Evolutionary conservation across 2,888 invertebrate species (phyloP).

Genomic region (Byasa hedistus): DNA sequence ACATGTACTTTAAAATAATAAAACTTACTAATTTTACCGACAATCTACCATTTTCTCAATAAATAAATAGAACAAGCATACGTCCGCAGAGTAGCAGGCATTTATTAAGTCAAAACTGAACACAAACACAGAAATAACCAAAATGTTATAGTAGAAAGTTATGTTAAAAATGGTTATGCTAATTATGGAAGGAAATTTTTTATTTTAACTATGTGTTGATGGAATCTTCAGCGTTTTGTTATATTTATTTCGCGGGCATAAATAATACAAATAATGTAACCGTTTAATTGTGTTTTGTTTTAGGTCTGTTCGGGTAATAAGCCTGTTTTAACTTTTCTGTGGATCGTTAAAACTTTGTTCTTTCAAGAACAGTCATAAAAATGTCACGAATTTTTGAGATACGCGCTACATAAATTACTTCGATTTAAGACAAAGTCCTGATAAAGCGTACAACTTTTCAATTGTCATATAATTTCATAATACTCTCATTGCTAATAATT

Average conservation of each 20-base stretch:
- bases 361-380: conserved; percentile 36
- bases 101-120: too few relatives aligned
- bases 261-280: background rate
- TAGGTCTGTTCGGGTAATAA: conserved; percentile 36
- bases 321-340: conserved; percentile 34
- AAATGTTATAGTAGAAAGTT: too few relatives aligned
- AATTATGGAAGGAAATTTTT: too few relatives aligned
- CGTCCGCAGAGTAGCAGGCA: too few relatives aligned
- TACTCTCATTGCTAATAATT: background rate
- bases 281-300: conserved; percentile 20
- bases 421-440: conserved; percentile 20
- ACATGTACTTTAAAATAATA: too few relatives aligned
- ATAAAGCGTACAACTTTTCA: conserved; percentile 1
- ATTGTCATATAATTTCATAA: background rate
- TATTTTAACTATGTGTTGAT: too few relatives aligned
- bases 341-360: conserved; percentile 53
- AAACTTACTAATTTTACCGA: too few relatives aligned
- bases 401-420: conserved; percentile 26
- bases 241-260: background rate
- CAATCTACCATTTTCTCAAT: too few relatives aligned
- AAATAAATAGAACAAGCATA: too few relatives aligned
- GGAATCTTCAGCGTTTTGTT: too few relatives aligned
- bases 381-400: conserved; percentile 33
- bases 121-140: too few relatives aligned
- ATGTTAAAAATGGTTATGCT: too few relatives aligned